Percentiles rank a stretch among this genome's conserved stretches.
These are phyloP conservation scores for Semotilus atromaculatus DNA, from an alignment of 2,797 vertebrate genomes.

Conservation along the genomic window DNA sequence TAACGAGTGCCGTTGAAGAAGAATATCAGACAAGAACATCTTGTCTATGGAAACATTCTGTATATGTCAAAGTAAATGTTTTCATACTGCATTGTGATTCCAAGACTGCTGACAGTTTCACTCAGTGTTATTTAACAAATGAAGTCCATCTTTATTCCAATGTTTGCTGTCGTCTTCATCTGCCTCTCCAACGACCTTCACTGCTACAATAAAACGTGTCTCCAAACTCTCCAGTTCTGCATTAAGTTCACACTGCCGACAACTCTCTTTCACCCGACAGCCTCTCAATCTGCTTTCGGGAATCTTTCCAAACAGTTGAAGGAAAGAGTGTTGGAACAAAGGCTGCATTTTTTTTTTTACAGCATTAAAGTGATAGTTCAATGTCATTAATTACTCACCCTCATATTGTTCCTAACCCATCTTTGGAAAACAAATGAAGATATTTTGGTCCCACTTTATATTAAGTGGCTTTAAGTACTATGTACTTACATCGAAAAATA, in stretches of 20 bases:
- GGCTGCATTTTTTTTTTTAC: background rate
- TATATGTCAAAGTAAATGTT: slow-evolving; percentile 8
- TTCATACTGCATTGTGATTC: background rate
- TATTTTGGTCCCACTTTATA: no score
- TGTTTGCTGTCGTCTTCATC: slow-evolving; percentile 32
- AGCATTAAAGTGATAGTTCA: background rate
- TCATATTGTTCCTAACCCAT: no score
- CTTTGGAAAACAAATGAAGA: no score
- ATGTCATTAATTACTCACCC: no score
- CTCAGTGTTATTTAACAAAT: slow-evolving; percentile 7
- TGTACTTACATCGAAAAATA: no score
- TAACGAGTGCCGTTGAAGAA: background rate
- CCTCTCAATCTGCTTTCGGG: slow-evolving; percentile 4
- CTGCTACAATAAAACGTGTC: slow-evolving; percentile 2
- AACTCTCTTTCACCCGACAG: background rate
- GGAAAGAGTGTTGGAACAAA: slow-evolving; percentile 17
- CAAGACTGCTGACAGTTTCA: background rate
- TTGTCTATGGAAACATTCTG: slow-evolving; percentile 11
- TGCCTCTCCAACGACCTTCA: slow-evolving; percentile 37
- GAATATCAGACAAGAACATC: slow-evolving; percentile 3
- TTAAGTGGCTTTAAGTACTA: no score
- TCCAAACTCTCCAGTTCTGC: slow-evolving; percentile 18
- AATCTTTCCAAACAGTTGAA: slow-evolving; percentile 8
- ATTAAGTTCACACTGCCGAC: slow-evolving; percentile 8
- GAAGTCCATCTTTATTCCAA: slow-evolving; percentile 2